Evolutionary conservation across 1,140 invertebrate genomes (phyloP).

Genomic region (Anadara kagoshimensis): DNA sequence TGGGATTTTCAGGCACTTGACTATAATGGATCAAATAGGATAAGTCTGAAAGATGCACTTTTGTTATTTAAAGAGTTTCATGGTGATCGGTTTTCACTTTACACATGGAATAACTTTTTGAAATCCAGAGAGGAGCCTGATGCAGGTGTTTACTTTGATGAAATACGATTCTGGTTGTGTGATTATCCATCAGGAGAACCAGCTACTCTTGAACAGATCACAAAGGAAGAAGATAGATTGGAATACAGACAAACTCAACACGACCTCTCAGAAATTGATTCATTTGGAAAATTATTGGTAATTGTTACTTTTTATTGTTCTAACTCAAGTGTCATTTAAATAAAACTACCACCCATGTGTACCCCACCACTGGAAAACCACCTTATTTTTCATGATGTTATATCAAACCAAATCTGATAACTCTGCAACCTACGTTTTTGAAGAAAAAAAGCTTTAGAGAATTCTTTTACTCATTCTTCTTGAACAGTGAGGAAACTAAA

Average conservation of each 20-base stretch:
- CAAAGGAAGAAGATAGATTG: constrained; percentile 49
- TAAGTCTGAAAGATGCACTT: constrained; percentile 58
- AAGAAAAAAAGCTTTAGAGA: too few species aligned
- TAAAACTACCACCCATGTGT: too few species aligned
- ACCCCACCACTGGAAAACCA: too few species aligned
- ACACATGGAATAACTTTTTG: constrained; percentile 65
- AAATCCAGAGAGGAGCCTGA: constrained; percentile 46
- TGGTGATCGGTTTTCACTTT: constrained; percentile 62
- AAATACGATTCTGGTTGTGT: constrained; percentile 64
- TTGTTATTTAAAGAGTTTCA: constrained; percentile 65
- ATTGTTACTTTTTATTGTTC: too few species aligned
- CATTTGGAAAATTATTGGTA: too few species aligned
- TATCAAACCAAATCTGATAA: too few species aligned
- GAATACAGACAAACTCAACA: constrained; percentile 37
- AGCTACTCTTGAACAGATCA: constrained; percentile 52
- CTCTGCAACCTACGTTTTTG: too few species aligned
- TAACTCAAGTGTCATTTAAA: too few species aligned
- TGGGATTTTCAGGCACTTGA: constrained; percentile 69
- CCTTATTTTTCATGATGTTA: too few species aligned
- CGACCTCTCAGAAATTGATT: constrained; percentile 1
- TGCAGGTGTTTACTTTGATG: constrained; percentile 65
- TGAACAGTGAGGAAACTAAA: too few species aligned
- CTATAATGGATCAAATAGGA: constrained; percentile 53
- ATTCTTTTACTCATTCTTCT: too few species aligned
- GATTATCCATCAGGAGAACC: constrained; percentile 48